Percentiles rank a stretch among this genome's conserved stretches.
Evolutionary conservation across 2,797 vertebrate genomes (phyloP).

Genomic region (Acomys russatus): DNA sequence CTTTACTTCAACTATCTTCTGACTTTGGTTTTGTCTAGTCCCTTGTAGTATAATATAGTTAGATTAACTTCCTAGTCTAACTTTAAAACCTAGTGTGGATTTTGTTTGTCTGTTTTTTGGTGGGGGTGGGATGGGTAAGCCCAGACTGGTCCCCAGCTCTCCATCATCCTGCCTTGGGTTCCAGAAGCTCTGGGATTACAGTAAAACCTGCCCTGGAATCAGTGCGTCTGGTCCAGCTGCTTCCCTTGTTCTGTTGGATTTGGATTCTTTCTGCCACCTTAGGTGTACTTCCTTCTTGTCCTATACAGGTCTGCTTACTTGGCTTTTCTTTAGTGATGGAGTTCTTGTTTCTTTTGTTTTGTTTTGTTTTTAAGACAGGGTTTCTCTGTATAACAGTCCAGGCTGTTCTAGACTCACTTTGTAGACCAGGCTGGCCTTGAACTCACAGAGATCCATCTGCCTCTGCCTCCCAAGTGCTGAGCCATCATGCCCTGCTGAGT

Average conservation of each 20-base stretch:
- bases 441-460: too few relatives aligned
- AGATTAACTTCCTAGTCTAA: neutral
- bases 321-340: neutral
- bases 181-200: neutral
- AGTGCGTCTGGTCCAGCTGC: neutral
- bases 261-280: neutral
- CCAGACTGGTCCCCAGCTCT: neutral
- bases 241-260: neutral
- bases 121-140: neutral
- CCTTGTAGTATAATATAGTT: neutral
- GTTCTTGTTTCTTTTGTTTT: constrained; percentile 2
- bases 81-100: neutral
- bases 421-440: too few relatives aligned
- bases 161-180: neutral
- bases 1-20: neutral
- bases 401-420: too few relatives aligned
- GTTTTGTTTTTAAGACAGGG: too few relatives aligned
- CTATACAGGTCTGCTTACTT: neutral
- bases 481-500: too few relatives aligned
- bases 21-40: neutral
- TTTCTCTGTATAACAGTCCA: too few relatives aligned
- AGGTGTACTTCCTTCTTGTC: neutral
- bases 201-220: neutral
- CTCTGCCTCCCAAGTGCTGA: too few relatives aligned
- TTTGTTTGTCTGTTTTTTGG: neutral